Evolutionary conservation across 2,888 invertebrate species (phyloP).

Genomic region (Leptodirus hochenwartii): DNA sequence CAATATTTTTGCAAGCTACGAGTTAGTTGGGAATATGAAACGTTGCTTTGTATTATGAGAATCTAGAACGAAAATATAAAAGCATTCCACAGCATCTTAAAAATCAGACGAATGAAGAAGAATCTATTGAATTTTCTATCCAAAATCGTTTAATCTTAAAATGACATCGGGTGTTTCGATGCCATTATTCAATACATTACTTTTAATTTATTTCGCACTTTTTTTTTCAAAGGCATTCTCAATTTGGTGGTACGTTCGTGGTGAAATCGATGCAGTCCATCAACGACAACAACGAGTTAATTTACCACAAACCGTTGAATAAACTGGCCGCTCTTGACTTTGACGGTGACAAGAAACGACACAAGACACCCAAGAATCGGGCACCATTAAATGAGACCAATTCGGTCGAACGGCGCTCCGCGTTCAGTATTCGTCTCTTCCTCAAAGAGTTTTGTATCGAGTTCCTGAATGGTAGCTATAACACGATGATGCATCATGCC

Average conservation of each 20-base stretch:
- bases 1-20: too few relatives aligned
- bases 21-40: too few relatives aligned
- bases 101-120: too few relatives aligned
- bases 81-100: too few relatives aligned
- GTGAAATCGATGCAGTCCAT: slow-evolving; percentile 88
- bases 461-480: slow-evolving; percentile 83
- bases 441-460: slow-evolving; percentile 89
- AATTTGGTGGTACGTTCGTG: slow-evolving; percentile 87
- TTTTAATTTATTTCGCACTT: too few relatives aligned
- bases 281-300: slow-evolving; percentile 66
- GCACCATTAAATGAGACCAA: slow-evolving; percentile 43
- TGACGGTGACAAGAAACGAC: slow-evolving; percentile 48
- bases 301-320: slow-evolving; percentile 72
- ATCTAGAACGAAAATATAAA: too few relatives aligned
- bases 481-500: slow-evolving; percentile 76
- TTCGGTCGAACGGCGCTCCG: slow-evolving; percentile 56
- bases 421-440: slow-evolving; percentile 74
- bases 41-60: too few relatives aligned
- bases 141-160: too few relatives aligned
- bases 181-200: too few relatives aligned
- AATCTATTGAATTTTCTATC: too few relatives aligned
- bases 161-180: too few relatives aligned
- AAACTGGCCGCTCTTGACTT: slow-evolving; percentile 64
- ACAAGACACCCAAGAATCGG: slow-evolving; percentile 60
- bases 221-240: slow-evolving; percentile 87